Percentiles rank a stretch among this genome's conserved stretches.
Evolutionary conservation across 2,888 invertebrate species (phyloP).

Genomic region (Corbicula japonica): DNA sequence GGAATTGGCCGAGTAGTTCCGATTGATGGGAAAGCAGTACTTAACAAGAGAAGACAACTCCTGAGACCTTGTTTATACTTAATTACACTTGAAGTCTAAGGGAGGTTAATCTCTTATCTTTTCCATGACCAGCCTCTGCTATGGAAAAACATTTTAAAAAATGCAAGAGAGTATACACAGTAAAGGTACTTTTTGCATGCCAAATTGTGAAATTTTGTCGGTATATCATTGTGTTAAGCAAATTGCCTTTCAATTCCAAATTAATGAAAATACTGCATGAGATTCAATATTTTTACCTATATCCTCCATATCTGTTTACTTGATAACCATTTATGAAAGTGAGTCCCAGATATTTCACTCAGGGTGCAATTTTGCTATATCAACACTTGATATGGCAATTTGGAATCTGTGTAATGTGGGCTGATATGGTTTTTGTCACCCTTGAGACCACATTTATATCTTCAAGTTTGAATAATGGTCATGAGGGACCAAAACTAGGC

Average conservation of each 20-base stretch:
- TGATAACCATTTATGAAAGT: slow-evolving; percentile 13
- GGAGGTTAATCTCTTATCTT: slow-evolving; percentile 7
- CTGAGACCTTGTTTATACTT: too few species aligned
- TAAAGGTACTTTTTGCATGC: slow-evolving; percentile 15
- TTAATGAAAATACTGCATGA: slow-evolving; percentile 13
- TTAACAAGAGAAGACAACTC: neutral
- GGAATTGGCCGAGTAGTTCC: too few species aligned
- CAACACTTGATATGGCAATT: slow-evolving; percentile 9
- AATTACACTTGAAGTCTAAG: slow-evolving; percentile 15
- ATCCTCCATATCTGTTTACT: slow-evolving; percentile 9
- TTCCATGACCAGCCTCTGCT: slow-evolving; percentile 11
- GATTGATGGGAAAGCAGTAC: neutral
- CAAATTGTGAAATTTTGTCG: slow-evolving; percentile 4
- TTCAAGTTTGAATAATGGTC: too few species aligned
- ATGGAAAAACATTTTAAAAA: neutral
- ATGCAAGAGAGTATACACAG: slow-evolving; percentile 4
- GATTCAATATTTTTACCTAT: slow-evolving; percentile 11
- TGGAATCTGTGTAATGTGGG: too few species aligned
- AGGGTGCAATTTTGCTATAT: slow-evolving; percentile 5
- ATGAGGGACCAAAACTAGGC: too few species aligned
- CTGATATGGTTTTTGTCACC: too few species aligned
- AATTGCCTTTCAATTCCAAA: slow-evolving; percentile 11
- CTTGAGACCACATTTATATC: too few species aligned
- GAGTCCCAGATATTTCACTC: slow-evolving; percentile 13
- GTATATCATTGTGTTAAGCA: slow-evolving; percentile 7